Evolutionary conservation across 1,140 invertebrate genomes (phyloP).

Genomic region (Hydropsyche tenuis): DNA sequence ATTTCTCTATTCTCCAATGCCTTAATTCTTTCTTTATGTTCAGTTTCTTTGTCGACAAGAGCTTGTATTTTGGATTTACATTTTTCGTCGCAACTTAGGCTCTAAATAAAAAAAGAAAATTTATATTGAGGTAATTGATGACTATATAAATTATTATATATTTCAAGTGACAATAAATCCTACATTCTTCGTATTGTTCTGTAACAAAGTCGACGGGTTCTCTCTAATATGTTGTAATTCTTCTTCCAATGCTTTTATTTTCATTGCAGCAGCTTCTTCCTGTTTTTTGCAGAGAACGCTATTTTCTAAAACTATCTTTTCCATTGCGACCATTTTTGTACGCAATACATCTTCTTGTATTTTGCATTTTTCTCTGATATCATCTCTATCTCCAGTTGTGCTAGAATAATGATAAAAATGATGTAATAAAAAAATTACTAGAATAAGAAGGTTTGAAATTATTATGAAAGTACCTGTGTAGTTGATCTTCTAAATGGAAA

Average conservation of each 20-base stretch:
- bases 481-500: slow-evolving; percentile 22
- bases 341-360: slow-evolving; percentile 35
- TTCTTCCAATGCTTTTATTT: slow-evolving; percentile 52
- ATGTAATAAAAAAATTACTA: background rate
- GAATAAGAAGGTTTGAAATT: background rate
- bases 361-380: slow-evolving; percentile 23
- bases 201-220: slow-evolving; percentile 1
- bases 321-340: slow-evolving; percentile 33
- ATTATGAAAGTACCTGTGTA: slow-evolving; percentile 27
- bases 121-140: background rate
- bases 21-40: slow-evolving; percentile 60
- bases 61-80: slow-evolving; percentile 49
- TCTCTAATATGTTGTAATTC: slow-evolving; percentile 43
- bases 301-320: slow-evolving; percentile 37
- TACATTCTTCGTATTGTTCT: background rate
- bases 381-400: slow-evolving; percentile 18
- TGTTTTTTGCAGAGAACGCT: slow-evolving; percentile 39
- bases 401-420: slow-evolving; percentile 4
- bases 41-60: slow-evolving; percentile 52
- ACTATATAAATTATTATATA: slow-evolving; percentile 3
- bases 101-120: slow-evolving; percentile 15
- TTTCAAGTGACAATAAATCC: background rate
- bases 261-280: slow-evolving; percentile 49
- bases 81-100: slow-evolving; percentile 28
- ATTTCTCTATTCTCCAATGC: slow-evolving; percentile 71